Evolutionary conservation across 2,113 vertebrate species (phyloP), one percentile per base, ranked within the genome.

Genomic region (Hemiprocne comata): DNA sequence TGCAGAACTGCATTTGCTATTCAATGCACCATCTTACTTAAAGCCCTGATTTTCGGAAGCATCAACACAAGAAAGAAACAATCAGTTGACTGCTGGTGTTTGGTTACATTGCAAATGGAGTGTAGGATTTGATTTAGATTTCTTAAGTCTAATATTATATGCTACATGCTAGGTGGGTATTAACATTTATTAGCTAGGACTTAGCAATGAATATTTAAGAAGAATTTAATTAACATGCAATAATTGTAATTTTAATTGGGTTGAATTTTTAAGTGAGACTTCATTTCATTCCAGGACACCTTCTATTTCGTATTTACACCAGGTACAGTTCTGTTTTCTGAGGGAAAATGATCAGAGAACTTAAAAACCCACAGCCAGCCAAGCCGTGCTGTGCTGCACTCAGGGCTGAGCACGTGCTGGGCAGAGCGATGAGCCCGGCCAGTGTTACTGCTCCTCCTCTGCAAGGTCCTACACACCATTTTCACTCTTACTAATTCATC

Each of bases 1-100:
- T 97, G 97, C 96, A 96, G 96, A 97, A 82, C 42, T 94, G 94
- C 92, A 72, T 96, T 98, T 98, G 95, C 96, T 96, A 64, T 92
- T 97, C 96, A 66, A 26, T 82, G 96, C 96, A 89, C 95, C 93
- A 26, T 96, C 84, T 96, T 62, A 87, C 81, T 97, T 88, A 83
- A 33, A 93, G 94, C 64, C 93, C 83, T 70, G 53, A 25, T 65
- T 96, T 96, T 69, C 62, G 74, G 93, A 97, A 89, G 89, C 93
- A 76, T 96, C 96, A 79, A 73, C 86, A 74, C 61, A 54, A 94
- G 94, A 86, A 71, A 91, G 76, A 91, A 95, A 79, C 71, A 74
- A 95, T 61, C 72, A 60, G 54, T 48, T 85, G 77, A 42, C 31
- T 34, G 66, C 75, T 6, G 33, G 73, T 93, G 87, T 85, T 89